A percentile compares a stretch with the other conserved stretches of the same genome.
Conservation (phyloP, 92 coral and sea anemone genomes). For the Blastomussa wellsi region DNA sequence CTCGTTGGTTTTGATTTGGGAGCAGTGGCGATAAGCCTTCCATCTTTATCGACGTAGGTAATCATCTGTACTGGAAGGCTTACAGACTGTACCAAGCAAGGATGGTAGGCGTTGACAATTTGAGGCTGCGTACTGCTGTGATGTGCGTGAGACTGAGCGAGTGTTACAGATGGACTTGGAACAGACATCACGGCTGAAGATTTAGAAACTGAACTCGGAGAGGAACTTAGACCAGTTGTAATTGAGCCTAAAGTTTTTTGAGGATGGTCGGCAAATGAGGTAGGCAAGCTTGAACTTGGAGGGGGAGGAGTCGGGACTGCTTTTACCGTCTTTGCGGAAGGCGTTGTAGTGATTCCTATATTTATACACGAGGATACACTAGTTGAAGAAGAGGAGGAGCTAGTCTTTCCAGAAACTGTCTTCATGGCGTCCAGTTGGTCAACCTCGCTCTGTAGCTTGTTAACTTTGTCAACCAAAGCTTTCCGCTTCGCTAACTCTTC, state of each 20-base stretch:
- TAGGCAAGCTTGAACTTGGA: neutral
- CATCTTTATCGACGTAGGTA: slow-evolving; percentile 12
- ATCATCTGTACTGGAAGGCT: slow-evolving; percentile 28
- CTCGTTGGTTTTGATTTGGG: slow-evolving; percentile 7
- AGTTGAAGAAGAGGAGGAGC: neutral
- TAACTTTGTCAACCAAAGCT: slow-evolving; percentile 73
- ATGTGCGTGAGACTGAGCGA: neutral
- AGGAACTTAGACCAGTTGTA: neutral
- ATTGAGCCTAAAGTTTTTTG: neutral
- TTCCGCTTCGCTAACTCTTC: slow-evolving; percentile 75
- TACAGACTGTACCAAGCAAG: slow-evolving; percentile 1
- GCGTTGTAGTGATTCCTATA: neutral
- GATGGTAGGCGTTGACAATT: slow-evolving; percentile 3
- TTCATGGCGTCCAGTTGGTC: slow-evolving; percentile 40
- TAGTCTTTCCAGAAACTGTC: neutral
- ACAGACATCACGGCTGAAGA: neutral
- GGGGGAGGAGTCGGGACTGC: neutral
- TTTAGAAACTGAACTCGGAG: neutral
- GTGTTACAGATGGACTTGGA: slow-evolving; percentile 4
- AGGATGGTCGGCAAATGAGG: neutral
- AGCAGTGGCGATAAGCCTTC: neutral
- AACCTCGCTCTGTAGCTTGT: slow-evolving; percentile 70
- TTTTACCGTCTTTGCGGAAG: neutral
- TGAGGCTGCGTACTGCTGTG: slow-evolving; percentile 28
- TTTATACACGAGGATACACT: neutral